Evolutionary conservation across 2,888 invertebrate species (phyloP).

Genomic region (Noctua pronuba): DNA sequence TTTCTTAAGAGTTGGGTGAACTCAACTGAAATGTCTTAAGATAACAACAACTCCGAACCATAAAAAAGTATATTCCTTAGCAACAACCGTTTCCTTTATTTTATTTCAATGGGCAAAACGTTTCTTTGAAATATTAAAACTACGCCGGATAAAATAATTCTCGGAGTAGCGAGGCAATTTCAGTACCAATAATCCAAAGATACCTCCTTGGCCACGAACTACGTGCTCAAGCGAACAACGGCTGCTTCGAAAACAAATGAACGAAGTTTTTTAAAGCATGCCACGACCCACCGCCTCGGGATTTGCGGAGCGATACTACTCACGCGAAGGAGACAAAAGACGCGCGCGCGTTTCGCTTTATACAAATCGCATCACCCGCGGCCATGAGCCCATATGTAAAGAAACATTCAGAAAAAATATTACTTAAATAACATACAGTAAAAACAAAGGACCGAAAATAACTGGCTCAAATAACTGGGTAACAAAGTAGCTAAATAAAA

Average conservation of each 20-base stretch:
- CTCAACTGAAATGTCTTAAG: not conserved
- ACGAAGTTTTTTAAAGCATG: not conserved
- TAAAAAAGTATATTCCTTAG: not conserved
- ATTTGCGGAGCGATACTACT: not conserved
- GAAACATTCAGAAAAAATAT: constrained; percentile 26
- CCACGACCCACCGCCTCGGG: not conserved
- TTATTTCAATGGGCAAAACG: constrained; percentile 19
- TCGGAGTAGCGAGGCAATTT: constrained; percentile 5
- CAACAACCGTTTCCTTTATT: constrained; percentile 1
- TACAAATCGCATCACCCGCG: not conserved
- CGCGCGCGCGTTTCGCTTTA: not conserved
- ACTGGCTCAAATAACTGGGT: constrained; percentile 17
- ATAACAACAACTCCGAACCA: constrained; percentile 8
- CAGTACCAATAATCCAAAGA: constrained; percentile 44
- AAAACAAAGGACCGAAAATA: constrained; percentile 52
- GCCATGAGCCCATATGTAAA: not conserved
- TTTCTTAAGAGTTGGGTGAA: not conserved
- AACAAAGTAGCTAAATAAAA: constrained; percentile 36
- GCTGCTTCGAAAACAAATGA: not conserved
- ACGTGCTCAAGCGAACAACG: not conserved
- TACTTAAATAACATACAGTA: constrained; percentile 38
- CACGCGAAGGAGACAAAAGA: not conserved
- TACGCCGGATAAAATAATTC: constrained; percentile 28
- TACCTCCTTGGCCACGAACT: not conserved
- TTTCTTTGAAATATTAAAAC: constrained; percentile 39